These are phyloP conservation scores for Hippocampus guttulatus DNA, from an alignment of 2,113 vertebrate species.

Conservation along the genomic window DNA sequence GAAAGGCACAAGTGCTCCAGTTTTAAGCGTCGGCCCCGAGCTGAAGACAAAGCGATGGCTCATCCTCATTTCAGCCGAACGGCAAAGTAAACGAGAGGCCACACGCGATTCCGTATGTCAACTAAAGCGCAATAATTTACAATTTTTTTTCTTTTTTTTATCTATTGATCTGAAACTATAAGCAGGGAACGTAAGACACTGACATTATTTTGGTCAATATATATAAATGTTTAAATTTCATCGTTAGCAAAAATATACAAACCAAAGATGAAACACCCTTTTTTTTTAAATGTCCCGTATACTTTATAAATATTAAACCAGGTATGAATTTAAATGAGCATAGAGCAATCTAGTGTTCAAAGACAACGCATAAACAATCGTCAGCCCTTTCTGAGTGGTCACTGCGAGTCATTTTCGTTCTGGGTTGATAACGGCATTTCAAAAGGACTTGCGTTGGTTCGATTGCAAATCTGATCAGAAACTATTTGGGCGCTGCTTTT, in stretches of 20 bases:
- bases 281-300: conserved; percentile 70
- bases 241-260: conserved; percentile 91
- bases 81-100: conserved; percentile 29
- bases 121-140: conserved; percentile 66
- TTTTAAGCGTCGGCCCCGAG: conserved; percentile 16
- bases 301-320: conserved; percentile 84
- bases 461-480: neutral
- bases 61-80: conserved; percentile 23
- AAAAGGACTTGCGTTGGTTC: neutral
- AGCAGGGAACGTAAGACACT: conserved; percentile 52
- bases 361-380: conserved; percentile 47
- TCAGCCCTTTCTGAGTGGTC: conserved; percentile 67
- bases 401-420: conserved; percentile 8
- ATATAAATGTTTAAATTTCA: conserved; percentile 63
- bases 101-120: conserved; percentile 46
- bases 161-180: conserved; percentile 62
- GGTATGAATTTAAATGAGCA: conserved; percentile 56
- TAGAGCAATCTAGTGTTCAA: conserved; percentile 43
- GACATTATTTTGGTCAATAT: conserved; percentile 57
- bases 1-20: conserved; percentile 30
- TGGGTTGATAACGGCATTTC: neutral
- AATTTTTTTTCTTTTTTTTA: conserved; percentile 57
- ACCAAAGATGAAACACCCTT: conserved; percentile 79
- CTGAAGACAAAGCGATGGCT: neutral
- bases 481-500: neutral